Percentiles rank a stretch among this genome's conserved stretches.
Conservation (phyloP, 2,888 invertebrate genomes). For the Malthinus seriepunctatus region DNA sequence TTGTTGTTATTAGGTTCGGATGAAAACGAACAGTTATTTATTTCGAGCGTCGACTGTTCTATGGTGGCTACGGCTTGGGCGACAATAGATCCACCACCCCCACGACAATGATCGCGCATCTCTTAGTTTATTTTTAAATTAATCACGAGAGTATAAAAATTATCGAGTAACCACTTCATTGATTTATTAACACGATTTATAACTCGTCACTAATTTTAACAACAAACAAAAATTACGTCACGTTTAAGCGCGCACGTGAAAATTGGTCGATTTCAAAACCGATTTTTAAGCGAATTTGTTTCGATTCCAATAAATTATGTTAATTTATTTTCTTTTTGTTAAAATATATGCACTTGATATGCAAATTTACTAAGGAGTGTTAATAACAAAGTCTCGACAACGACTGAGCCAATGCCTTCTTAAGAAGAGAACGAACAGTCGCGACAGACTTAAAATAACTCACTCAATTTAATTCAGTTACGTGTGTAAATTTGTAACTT, state of each 20-base stretch:
- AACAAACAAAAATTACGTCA: background rate
- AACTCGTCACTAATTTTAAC: conserved; percentile 12
- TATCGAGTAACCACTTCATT: conserved; percentile 19
- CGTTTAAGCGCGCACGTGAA: background rate
- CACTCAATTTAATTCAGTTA: conserved; percentile 33
- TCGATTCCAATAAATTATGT: too few species aligned
- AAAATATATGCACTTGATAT: conserved; percentile 10
- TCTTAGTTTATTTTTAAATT: conserved; percentile 24
- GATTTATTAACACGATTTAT: conserved; percentile 19
- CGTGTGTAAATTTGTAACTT: conserved; percentile 27
- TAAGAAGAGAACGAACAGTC: conserved; percentile 37
- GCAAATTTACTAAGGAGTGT: conserved; percentile 27
- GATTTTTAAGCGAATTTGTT: too few species aligned
- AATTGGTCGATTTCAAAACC: background rate
- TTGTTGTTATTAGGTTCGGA: background rate
- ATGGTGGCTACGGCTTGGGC: conserved; percentile 61
- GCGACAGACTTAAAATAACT: conserved; percentile 43
- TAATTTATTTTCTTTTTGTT: too few species aligned
- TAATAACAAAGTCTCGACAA: conserved; percentile 36
- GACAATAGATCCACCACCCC: conserved; percentile 55
- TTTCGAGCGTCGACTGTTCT: conserved; percentile 44
- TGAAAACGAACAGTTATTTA: conserved; percentile 52
- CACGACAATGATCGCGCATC: conserved; percentile 26
- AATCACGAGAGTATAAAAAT: background rate
- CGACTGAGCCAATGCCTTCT: conserved; percentile 39